A percentile compares a stretch with the other conserved stretches of the same genome.
Conservation (phyloP, 2,888 invertebrate species). For the Hedychridium roseum region DNA sequence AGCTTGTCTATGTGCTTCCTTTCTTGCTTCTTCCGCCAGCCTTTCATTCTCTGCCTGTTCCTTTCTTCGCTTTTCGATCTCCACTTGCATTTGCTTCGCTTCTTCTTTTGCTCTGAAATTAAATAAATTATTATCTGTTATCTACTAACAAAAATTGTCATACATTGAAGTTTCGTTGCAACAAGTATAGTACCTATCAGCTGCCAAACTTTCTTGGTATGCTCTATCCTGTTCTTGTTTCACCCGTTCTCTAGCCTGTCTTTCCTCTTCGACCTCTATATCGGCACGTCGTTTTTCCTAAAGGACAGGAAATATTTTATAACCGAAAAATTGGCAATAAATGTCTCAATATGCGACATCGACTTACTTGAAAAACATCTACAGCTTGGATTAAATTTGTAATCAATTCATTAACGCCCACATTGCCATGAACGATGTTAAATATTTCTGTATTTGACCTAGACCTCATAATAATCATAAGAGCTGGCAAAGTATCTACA, state of each 20-base stretch:
- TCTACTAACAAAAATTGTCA: slow-evolving; percentile 4
- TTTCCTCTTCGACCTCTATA: slow-evolving; percentile 85
- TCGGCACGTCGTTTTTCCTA: slow-evolving; percentile 76
- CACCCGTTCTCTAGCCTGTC: slow-evolving; percentile 87
- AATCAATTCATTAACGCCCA: slow-evolving; percentile 88
- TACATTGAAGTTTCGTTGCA: background rate
- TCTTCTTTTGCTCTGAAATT: slow-evolving; percentile 83
- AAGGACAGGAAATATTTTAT: background rate
- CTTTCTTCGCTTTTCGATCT: slow-evolving; percentile 76
- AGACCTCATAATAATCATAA: slow-evolving; percentile 88
- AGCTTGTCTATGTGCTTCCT: slow-evolving; percentile 71
- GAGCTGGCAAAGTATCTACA: slow-evolving; percentile 85
- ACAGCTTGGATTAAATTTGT: slow-evolving; percentile 87
- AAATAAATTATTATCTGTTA: background rate
- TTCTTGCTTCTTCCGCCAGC: slow-evolving; percentile 76
- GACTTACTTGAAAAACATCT: slow-evolving; percentile 74
- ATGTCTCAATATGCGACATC: background rate
- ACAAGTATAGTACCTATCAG: slow-evolving; percentile 71
- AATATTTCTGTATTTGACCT: slow-evolving; percentile 90
- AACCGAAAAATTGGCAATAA: slow-evolving; percentile 2
- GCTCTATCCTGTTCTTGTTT: slow-evolving; percentile 95
- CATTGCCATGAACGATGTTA: slow-evolving; percentile 89
- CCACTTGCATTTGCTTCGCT: slow-evolving; percentile 79
- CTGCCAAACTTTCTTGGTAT: slow-evolving; percentile 87
- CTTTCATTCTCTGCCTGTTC: slow-evolving; percentile 79